These are phyloP conservation scores for Arge pagana DNA, from an alignment of 2,888 invertebrate genomes.

Conservation along the genomic window DNA sequence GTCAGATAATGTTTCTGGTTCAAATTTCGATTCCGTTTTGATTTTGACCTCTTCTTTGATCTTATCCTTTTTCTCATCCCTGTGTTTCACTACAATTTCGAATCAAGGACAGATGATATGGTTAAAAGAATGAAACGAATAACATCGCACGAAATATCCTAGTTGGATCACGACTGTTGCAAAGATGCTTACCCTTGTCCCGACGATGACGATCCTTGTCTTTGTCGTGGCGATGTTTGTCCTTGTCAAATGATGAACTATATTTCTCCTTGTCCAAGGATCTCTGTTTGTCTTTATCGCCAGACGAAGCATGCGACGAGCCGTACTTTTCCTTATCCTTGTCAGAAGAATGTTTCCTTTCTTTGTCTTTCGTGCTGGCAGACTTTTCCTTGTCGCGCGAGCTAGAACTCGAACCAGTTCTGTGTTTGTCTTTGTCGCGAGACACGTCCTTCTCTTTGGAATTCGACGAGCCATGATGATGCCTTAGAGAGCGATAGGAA, in stretches of 20 bases:
- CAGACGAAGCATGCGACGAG: too few relatives aligned
- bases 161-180: too few relatives aligned
- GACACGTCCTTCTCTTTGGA: constrained; percentile 55
- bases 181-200: constrained; percentile 46
- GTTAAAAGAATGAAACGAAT: neutral
- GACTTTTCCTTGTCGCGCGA: constrained; percentile 46
- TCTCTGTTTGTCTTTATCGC: constrained; percentile 43
- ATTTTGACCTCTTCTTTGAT: constrained; percentile 54
- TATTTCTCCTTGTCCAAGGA: constrained; percentile 55
- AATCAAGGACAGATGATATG: neutral
- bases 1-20: constrained; percentile 9
- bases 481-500: too few relatives aligned
- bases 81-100: constrained; percentile 47
- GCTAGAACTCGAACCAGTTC: constrained; percentile 9
- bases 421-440: constrained; percentile 50
- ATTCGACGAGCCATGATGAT: constrained; percentile 10
- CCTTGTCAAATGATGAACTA: constrained; percentile 55
- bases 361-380: constrained; percentile 49
- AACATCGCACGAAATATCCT: neutral
- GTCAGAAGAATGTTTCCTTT: constrained; percentile 47
- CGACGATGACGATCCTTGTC: constrained; percentile 53
- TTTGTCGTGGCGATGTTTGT: constrained; percentile 56
- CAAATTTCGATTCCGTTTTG: constrained; percentile 19
- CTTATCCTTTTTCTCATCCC: constrained; percentile 62
- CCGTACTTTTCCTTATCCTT: constrained; percentile 47